Evolutionary conservation across 2,113 vertebrate genomes (phyloP).

Genomic region (Spheniscus mendiculus): DNA sequence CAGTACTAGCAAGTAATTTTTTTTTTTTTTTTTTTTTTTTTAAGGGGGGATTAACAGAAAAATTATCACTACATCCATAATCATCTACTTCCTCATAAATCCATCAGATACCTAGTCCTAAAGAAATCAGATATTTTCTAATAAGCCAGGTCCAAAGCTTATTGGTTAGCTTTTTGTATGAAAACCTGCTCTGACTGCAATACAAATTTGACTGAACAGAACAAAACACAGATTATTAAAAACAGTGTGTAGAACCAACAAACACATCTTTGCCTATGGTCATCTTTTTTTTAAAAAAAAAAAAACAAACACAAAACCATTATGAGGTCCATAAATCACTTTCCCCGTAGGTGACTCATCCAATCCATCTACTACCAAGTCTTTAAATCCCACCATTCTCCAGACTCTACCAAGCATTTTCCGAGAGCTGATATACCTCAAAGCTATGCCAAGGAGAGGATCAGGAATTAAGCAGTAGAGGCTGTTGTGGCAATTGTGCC

Average conservation of each 20-base stretch:
- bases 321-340: neutral
- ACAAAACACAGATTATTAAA: neutral
- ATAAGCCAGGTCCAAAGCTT: neutral
- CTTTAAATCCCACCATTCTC: neutral
- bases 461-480: neutral
- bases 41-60: neutral
- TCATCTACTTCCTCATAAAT: neutral
- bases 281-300: neutral
- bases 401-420: neutral
- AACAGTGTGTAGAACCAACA: neutral
- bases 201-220: neutral
- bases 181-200: neutral
- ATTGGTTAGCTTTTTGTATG: neutral
- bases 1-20: neutral
- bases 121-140: neutral
- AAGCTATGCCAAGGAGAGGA: neutral
- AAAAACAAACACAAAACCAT: neutral
- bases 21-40: neutral
- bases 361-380: neutral
- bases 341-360: neutral
- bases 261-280: neutral
- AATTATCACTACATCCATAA: neutral
- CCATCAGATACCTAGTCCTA: neutral
- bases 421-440: accelerated
- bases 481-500: neutral